phyloP scores from a whole-genome alignment of 2,888 invertebrate species.

The Harpalus rubripes region DNA sequence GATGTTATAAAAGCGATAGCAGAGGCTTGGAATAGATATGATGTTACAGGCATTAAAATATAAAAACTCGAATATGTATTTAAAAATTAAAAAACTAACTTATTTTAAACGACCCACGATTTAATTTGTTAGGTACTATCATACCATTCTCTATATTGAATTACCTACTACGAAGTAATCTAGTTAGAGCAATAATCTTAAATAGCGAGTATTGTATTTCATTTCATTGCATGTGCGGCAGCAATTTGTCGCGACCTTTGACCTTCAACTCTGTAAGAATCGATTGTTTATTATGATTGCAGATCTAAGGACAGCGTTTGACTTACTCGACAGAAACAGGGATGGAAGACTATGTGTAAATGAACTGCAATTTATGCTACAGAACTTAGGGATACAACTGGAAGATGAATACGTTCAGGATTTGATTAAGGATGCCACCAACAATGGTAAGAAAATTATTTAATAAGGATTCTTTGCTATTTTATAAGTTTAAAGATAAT shows the following conservation, averaged over 20 bases:
- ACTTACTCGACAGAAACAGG: conserved; percentile 87
- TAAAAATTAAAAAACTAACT: too few species aligned
- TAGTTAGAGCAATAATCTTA: too few species aligned
- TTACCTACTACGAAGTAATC: too few species aligned
- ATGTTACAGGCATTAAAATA: too few species aligned
- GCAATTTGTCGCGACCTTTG: conserved; percentile 7
- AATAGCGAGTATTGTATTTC: conserved; percentile 2
- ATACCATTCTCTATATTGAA: too few species aligned
- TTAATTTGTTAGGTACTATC: too few species aligned
- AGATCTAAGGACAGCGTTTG: conserved; percentile 89
- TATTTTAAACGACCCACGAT: too few species aligned
- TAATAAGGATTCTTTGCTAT: too few species aligned
- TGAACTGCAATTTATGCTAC: conserved; percentile 89
- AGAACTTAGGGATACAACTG: conserved; percentile 87
- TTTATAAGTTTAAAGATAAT: too few species aligned
- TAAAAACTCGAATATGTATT: too few species aligned
- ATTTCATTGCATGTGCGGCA: conserved; percentile 8
- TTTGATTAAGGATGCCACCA: conserved; percentile 87
- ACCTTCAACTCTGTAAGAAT: conserved; percentile 8
- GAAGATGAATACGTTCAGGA: conserved; percentile 86
- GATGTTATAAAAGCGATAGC: too few species aligned
- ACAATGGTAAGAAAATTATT: conserved; percentile 73
- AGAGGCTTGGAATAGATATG: too few species aligned
- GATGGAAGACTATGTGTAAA: conserved; percentile 88
- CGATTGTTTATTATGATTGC: conserved; percentile 72